Percentiles rank a stretch among this genome's conserved stretches.
Conservation (phyloP, 2,888 invertebrate genomes). For the Hylaea fasciaria region DNA sequence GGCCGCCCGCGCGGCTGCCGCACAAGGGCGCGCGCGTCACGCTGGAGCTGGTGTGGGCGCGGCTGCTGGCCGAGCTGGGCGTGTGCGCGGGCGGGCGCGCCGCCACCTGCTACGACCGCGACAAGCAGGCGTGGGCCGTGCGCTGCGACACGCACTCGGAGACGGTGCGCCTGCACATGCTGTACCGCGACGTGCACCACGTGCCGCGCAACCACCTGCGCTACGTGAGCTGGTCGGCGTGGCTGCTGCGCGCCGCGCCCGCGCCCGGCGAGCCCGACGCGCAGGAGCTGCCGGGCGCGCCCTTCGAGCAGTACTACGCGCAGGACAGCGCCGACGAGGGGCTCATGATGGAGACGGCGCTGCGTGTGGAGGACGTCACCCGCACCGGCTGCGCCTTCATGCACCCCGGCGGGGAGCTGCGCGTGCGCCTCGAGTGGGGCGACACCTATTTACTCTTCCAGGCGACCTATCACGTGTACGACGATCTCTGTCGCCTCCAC, state of each 20-base stretch:
- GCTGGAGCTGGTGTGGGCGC: conserved; percentile 90
- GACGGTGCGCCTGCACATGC: conserved; percentile 89
- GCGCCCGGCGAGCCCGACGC: conserved; percentile 87
- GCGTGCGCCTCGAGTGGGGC: conserved; percentile 92
- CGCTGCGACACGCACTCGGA: conserved; percentile 92
- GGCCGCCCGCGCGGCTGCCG: conserved; percentile 85
- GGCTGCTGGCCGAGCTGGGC: conserved; percentile 83
- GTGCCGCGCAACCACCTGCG: conserved; percentile 91
- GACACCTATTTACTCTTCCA: conserved; percentile 92
- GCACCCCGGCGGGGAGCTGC: conserved; percentile 89
- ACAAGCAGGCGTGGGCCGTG: conserved; percentile 92
- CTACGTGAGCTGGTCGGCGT: conserved; percentile 90
- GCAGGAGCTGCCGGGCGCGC: conserved; percentile 88
- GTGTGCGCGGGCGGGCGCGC: conserved; percentile 85
- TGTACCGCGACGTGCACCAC: conserved; percentile 90
- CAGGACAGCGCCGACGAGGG: conserved; percentile 92
- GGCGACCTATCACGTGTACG: conserved; percentile 93
- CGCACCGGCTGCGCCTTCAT: conserved; percentile 88
- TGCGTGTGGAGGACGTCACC: conserved; percentile 89
- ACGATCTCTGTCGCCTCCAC: conserved; percentile 91
- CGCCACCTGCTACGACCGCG: conserved; percentile 90
- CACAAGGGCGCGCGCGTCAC: conserved; percentile 88
- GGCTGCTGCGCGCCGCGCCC: conserved; percentile 81
- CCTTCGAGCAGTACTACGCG: conserved; percentile 92
- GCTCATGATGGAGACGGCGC: conserved; percentile 91